Evolutionary conservation across 2,113 vertebrate species (phyloP).

Genomic region (Glaucidium brasilianum): DNA sequence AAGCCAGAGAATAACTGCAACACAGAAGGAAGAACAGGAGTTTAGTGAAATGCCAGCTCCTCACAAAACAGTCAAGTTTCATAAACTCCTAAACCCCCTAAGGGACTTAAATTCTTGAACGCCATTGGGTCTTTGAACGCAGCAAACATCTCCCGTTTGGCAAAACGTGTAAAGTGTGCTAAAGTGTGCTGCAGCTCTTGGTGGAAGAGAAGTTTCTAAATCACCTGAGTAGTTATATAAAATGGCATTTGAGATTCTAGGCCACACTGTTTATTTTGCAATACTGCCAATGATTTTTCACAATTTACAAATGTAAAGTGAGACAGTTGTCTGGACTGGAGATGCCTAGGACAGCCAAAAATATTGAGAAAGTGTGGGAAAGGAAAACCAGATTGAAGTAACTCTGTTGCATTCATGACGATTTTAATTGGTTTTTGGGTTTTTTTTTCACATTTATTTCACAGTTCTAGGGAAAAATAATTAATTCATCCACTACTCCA

Average conservation of each 20-base stretch:
- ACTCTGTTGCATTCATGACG: accelerated
- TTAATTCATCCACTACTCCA: background rate
- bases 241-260: accelerated
- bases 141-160: background rate
- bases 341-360: background rate
- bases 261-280: background rate
- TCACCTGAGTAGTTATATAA: background rate
- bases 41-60: background rate
- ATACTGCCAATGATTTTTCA: background rate
- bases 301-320: background rate
- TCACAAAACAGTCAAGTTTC: background rate
- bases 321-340: background rate
- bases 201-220: background rate
- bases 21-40: background rate
- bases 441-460: background rate
- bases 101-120: background rate
- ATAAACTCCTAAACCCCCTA: background rate
- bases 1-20: background rate
- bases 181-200: accelerated
- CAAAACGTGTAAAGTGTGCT: accelerated
- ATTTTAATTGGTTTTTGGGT: background rate
- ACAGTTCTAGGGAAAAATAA: background rate
- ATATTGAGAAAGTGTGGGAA: background rate
- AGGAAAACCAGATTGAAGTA: background rate
- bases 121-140: accelerated